A percentile compares a stretch with the other conserved stretches of the same genome.
phyloP scores from a whole-genome alignment of 2,797 vertebrate genomes.

The Sebastes paucispinis region DNA sequence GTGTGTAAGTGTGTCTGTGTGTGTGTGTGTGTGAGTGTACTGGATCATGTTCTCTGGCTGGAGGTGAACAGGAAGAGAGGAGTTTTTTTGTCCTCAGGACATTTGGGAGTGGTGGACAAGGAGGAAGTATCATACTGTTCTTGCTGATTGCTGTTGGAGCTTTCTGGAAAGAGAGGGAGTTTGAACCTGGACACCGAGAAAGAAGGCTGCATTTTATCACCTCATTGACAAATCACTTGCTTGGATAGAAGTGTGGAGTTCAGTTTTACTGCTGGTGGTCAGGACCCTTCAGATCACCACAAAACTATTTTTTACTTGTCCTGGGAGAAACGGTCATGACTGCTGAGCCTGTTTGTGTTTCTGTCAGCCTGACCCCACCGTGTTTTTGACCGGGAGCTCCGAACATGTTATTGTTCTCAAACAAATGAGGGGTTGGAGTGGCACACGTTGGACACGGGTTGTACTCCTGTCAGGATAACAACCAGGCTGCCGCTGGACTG shows the following conservation, averaged over 20 bases:
- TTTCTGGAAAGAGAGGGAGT: conserved; percentile 42
- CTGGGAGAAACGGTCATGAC: conserved; percentile 24
- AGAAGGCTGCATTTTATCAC: conserved; percentile 11
- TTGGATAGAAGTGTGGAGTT: conserved; percentile 21
- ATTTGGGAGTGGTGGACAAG: conserved; percentile 46
- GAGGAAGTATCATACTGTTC: conserved; percentile 33
- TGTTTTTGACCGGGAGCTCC: conserved; percentile 65
- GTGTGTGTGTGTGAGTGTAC: conserved; percentile 47
- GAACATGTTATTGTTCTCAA: conserved; percentile 71
- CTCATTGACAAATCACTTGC: conserved; percentile 32
- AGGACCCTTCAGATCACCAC: conserved; percentile 9
- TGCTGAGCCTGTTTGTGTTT: conserved; percentile 50
- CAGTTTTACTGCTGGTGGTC: conserved; percentile 17
- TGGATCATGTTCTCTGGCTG: conserved; percentile 50
- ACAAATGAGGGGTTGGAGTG: conserved; percentile 65
- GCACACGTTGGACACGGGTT: conserved; percentile 36
- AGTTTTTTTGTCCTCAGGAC: conserved; percentile 41
- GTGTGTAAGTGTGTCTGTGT: conserved; percentile 40
- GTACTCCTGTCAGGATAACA: conserved; percentile 54
- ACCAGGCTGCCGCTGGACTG: conserved; percentile 38
- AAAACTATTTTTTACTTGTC: conserved; percentile 21
- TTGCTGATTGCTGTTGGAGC: conserved; percentile 26
- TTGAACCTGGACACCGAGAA: conserved; percentile 38
- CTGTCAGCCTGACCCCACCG: conserved; percentile 44
- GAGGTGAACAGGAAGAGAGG: conserved; percentile 67